A percentile compares a stretch with the other conserved stretches of the same genome.
Conservation (phyloP, 2,113 vertebrate species). For the Embiotoca jacksoni region DNA sequence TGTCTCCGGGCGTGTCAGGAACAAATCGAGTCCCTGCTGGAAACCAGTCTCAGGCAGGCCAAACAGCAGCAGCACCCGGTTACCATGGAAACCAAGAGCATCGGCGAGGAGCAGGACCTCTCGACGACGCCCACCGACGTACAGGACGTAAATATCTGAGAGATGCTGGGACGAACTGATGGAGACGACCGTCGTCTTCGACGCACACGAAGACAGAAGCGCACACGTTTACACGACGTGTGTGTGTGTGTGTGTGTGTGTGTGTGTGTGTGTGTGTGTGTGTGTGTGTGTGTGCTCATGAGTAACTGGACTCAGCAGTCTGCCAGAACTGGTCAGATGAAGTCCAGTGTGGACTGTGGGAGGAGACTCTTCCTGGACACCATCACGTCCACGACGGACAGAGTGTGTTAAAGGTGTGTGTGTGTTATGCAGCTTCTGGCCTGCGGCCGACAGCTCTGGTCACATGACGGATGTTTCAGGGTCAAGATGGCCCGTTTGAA, state of each 20-base stretch:
- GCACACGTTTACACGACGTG: not conserved
- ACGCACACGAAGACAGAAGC: not conserved
- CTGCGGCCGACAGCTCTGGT: too few relatives aligned
- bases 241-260: too few relatives aligned
- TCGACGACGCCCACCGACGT: constrained; percentile 96
- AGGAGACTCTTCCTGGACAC: not conserved
- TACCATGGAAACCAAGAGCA: constrained; percentile 90
- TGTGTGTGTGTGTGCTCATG: not conserved
- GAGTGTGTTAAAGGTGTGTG: not conserved
- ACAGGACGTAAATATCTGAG: constrained; percentile 94
- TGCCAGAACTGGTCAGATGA: not conserved
- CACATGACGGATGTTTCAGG: too few relatives aligned
- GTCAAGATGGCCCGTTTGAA: too few relatives aligned
- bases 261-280: not conserved
- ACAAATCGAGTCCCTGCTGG: constrained; percentile 94
- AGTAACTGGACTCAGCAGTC: constrained; percentile 2
- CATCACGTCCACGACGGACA: not conserved
- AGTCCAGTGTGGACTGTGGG: constrained; percentile 1
- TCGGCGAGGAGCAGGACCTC: constrained; percentile 89
- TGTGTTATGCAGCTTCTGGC: too few relatives aligned
- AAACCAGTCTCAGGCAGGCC: constrained; percentile 93
- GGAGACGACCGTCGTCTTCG: too few relatives aligned
- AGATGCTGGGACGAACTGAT: constrained; percentile 2
- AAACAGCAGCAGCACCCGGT: constrained; percentile 82
- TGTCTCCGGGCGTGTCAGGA: constrained; percentile 97